These are phyloP conservation scores for Drosophila setifemur DNA, from an alignment of 1,140 invertebrate species.

Conservation along the genomic window DNA sequence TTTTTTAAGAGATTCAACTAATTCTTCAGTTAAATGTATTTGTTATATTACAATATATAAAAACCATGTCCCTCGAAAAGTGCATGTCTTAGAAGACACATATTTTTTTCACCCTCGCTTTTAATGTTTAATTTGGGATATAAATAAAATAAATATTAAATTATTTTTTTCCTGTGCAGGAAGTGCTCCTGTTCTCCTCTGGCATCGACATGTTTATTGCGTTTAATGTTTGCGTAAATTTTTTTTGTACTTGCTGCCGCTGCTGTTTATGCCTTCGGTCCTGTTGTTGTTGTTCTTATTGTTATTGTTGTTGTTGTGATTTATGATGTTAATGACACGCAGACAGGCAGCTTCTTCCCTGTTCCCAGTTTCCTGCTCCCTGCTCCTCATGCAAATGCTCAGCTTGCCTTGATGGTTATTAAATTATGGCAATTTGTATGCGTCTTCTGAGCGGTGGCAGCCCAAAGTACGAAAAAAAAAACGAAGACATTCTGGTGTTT, in stretches of 20 bases:
- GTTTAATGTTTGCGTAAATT: conserved; percentile 70
- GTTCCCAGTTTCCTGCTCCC: too few species aligned
- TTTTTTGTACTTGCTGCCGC: conserved; percentile 42
- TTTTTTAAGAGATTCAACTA: not conserved
- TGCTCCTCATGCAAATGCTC: conserved; percentile 26
- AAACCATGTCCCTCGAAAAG: too few species aligned
- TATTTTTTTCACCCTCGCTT: too few species aligned
- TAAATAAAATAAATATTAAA: too few species aligned
- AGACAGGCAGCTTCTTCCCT: conserved; percentile 38
- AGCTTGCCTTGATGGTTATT: conserved; percentile 74
- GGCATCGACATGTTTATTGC: conserved; percentile 74
- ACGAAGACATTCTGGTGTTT: conserved; percentile 47
- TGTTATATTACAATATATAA: too few species aligned
- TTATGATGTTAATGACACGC: conserved; percentile 80
- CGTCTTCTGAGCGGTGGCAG: conserved; percentile 31
- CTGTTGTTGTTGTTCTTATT: conserved; percentile 32
- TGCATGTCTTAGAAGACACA: too few species aligned
- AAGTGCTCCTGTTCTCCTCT: not conserved
- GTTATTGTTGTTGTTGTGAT: conserved; percentile 62
- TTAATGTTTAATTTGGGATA: too few species aligned
- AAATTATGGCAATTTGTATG: conserved; percentile 81
- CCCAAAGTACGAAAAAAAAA: not conserved
- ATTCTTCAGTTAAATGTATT: too few species aligned
- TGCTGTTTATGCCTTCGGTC: not conserved
- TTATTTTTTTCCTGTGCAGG: not conserved